phyloP scores from a whole-genome alignment of 1,140 invertebrate species.

The Agrypnia vestita region DNA sequence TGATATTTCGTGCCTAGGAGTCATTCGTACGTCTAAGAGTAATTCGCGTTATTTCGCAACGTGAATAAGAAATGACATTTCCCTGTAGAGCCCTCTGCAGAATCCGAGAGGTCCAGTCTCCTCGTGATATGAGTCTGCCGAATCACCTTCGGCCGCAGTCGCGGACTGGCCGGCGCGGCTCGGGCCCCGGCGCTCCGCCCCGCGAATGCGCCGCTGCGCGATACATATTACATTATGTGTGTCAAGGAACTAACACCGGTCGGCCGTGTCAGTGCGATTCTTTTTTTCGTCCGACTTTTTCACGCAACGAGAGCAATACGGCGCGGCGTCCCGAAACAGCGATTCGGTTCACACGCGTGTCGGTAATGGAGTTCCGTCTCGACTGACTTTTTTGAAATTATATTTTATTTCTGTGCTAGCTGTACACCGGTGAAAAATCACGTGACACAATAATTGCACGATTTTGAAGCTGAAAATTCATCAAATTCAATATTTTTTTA shows the following conservation, averaged over 20 bases:
- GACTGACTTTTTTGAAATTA: background rate
- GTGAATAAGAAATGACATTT: too few species aligned
- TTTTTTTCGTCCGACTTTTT: conserved; percentile 34
- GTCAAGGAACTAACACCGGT: conserved; percentile 44
- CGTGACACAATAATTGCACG: too few species aligned
- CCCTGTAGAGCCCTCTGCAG: too few species aligned
- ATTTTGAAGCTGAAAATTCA: too few species aligned
- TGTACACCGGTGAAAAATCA: too few species aligned
- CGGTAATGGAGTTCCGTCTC: background rate
- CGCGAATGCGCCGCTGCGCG: background rate
- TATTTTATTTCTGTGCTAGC: too few species aligned
- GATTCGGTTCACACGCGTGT: conserved; percentile 5
- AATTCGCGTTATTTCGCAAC: too few species aligned
- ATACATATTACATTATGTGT: conserved; percentile 5
- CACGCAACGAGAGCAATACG: conserved; percentile 31
- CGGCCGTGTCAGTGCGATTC: conserved; percentile 31
- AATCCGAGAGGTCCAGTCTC: too few species aligned
- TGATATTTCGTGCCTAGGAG: too few species aligned
- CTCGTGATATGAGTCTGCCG: background rate
- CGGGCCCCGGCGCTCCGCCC: background rate
- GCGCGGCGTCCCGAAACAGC: background rate
- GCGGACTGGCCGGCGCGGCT: background rate
- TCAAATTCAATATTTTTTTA: too few species aligned
- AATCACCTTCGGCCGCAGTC: background rate
- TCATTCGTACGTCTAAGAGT: too few species aligned